These are phyloP conservation scores for Drosophila emarginata DNA, from an alignment of 2,888 invertebrate genomes.

Conservation along the genomic window DNA sequence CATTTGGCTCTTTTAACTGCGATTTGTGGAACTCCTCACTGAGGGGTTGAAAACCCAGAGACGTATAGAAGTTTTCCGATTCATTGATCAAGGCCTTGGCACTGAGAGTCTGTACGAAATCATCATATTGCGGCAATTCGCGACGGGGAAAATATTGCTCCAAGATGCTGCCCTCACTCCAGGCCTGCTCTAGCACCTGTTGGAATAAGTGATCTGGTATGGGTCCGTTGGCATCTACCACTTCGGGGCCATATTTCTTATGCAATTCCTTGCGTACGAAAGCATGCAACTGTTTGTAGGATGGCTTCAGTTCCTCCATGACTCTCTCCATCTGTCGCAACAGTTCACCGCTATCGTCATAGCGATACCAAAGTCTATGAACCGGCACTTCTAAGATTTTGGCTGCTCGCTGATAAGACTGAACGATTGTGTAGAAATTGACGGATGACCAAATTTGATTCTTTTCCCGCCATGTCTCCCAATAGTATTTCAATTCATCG, in stretches of 20 bases:
- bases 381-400: constrained; percentile 73
- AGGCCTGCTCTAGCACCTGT: constrained; percentile 80
- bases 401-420: constrained; percentile 77
- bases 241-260: constrained; percentile 87
- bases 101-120: constrained; percentile 67
- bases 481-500: constrained; percentile 78
- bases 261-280: constrained; percentile 89
- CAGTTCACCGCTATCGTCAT: constrained; percentile 70
- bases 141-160: constrained; percentile 74
- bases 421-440: constrained; percentile 77
- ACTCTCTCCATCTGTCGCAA: constrained; percentile 79
- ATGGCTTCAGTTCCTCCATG: constrained; percentile 84
- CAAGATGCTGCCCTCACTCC: constrained; percentile 78
- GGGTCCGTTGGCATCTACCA: constrained; percentile 86
- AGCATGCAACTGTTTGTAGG: constrained; percentile 91
- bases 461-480: constrained; percentile 79
- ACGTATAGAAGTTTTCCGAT: constrained; percentile 79
- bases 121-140: constrained; percentile 77
- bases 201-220: constrained; percentile 91
- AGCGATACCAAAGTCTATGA: constrained; percentile 75
- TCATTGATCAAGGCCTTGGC: constrained; percentile 73
- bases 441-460: constrained; percentile 77
- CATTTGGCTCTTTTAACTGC: constrained; percentile 75
- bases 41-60: constrained; percentile 74
- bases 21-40: constrained; percentile 68